Conservation (phyloP, 2,888 invertebrate genomes). For the Ecliptopera silaceata region DNA sequence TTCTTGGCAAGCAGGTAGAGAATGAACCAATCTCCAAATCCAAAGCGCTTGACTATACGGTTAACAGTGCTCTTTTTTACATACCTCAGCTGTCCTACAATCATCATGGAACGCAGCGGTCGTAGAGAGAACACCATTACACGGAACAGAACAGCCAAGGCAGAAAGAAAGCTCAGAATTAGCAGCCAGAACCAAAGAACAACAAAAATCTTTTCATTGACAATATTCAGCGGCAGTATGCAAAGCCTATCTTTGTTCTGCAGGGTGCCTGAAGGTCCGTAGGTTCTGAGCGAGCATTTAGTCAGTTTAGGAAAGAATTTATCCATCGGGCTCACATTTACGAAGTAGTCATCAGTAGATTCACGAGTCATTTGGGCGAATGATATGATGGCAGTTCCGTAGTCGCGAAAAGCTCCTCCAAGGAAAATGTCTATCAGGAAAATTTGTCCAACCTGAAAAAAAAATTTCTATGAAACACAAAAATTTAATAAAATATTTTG, state of each 20-base stretch:
- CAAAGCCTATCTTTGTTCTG: constrained; percentile 86
- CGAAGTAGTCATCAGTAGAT: constrained; percentile 48
- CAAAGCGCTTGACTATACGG: constrained; percentile 77
- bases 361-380: constrained; percentile 67
- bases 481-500: too few relatives aligned
- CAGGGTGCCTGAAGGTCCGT: constrained; percentile 83
- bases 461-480: not conserved
- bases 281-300: constrained; percentile 83
- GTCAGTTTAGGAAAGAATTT: constrained; percentile 87
- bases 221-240: constrained; percentile 89
- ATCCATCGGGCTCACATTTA: constrained; percentile 86
- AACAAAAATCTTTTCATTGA: constrained; percentile 91
- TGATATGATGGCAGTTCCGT: constrained; percentile 81
- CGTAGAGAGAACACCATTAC: constrained; percentile 79
- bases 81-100: constrained; percentile 84
- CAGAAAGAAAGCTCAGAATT: constrained; percentile 84
- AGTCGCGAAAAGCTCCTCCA: constrained; percentile 84
- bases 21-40: constrained; percentile 91
- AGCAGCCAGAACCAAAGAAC: constrained; percentile 90
- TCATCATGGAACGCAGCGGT: constrained; percentile 83
- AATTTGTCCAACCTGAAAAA: constrained; percentile 85
- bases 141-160: constrained; percentile 86
- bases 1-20: constrained; percentile 90
- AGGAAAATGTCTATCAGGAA: constrained; percentile 86
- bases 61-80: constrained; percentile 79